Conservation (phyloP, 2,888 invertebrate species). For the Sinhomidia bicolor region DNA sequence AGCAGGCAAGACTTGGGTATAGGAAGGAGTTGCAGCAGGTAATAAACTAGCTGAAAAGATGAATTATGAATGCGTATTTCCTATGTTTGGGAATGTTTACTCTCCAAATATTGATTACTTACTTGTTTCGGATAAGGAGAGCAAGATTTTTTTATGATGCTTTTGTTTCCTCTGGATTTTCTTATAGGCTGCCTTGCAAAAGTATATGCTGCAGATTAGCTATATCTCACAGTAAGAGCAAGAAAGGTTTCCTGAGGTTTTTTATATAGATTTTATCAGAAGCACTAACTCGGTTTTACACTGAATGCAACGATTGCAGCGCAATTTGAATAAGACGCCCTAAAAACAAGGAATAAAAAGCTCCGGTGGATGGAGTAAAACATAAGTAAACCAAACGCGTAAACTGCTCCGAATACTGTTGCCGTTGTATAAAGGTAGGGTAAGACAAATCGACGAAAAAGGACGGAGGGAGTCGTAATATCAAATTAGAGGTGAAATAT, state of each 20-base stretch:
- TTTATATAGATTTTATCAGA: background rate
- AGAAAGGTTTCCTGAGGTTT: background rate
- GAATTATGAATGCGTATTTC: background rate
- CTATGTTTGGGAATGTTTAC: background rate
- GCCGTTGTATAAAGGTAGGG: background rate
- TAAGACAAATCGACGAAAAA: constrained; percentile 49
- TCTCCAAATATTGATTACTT: background rate
- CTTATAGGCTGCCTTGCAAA: background rate
- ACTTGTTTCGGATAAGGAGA: background rate
- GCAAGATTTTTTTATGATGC: background rate
- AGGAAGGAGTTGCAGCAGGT: too few relatives aligned
- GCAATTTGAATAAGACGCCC: constrained; percentile 20
- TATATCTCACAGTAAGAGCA: too few relatives aligned
- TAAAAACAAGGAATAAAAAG: background rate
- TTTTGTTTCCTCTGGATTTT: background rate
- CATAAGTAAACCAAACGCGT: constrained; percentile 47
- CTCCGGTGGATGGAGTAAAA: background rate
- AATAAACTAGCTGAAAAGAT: background rate
- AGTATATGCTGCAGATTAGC: too few relatives aligned
- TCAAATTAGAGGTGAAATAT: constrained; percentile 67
- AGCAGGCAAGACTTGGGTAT: too few relatives aligned
- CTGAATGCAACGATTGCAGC: background rate
- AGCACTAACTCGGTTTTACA: background rate
- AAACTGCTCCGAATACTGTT: constrained; percentile 35
- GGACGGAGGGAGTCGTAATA: constrained; percentile 72